Percentiles rank a stretch among this genome's conserved stretches.
These are phyloP conservation scores for Enteromius radiatus DNA, from an alignment of 2,797 vertebrate species.

Conservation along the genomic window DNA sequence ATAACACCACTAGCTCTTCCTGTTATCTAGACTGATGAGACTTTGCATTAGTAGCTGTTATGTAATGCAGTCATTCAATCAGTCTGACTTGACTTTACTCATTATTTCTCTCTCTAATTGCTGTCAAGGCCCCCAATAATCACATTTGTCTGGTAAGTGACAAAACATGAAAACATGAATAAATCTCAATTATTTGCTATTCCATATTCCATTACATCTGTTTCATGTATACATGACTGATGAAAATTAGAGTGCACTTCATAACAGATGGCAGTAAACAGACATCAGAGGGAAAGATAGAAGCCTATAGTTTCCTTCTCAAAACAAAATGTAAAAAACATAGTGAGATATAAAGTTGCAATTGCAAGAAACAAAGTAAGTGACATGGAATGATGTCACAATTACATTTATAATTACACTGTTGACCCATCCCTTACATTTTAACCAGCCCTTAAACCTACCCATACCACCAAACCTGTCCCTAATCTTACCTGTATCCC, in stretches of 20 bases:
- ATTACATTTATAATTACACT: no score
- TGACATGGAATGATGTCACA: not conserved
- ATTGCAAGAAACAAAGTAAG: not conserved
- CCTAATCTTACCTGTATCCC: no score
- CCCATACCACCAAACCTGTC: no score
- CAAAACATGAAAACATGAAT: constrained; percentile 18
- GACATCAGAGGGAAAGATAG: not conserved
- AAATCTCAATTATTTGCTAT: constrained; percentile 13
- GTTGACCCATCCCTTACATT: no score
- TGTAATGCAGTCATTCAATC: constrained; percentile 20
- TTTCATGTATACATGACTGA: not conserved
- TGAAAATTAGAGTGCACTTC: not conserved
- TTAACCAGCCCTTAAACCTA: no score
- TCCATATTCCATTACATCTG: not conserved
- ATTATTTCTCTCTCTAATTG: constrained; percentile 29
- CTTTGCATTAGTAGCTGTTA: constrained; percentile 44
- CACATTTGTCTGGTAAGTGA: constrained; percentile 9
- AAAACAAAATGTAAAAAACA: not conserved
- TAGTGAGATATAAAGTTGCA: not conserved
- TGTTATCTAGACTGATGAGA: constrained; percentile 24
- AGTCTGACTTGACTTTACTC: constrained; percentile 2
- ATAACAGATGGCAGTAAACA: constrained; percentile 18
- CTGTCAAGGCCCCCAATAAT: constrained; percentile 19
- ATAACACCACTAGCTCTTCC: constrained; percentile 29
- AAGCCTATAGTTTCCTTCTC: not conserved